Evolutionary conservation across 2,113 vertebrate genomes (phyloP).

Genomic region (Naja naja): DNA sequence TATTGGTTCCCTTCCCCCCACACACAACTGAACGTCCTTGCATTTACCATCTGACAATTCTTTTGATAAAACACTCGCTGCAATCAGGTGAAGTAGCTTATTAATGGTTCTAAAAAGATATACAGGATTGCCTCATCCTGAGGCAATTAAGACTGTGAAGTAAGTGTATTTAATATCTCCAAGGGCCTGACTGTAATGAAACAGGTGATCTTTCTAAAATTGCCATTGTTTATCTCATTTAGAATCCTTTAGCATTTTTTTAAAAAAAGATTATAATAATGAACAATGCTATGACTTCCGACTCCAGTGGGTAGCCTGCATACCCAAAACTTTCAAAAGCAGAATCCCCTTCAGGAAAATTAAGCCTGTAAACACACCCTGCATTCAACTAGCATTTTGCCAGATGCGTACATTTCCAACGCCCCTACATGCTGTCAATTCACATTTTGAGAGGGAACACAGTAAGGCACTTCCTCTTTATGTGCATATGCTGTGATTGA

Average conservation of each 20-base stretch:
- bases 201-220: constrained; percentile 72
- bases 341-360: constrained; percentile 28
- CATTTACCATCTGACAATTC: constrained; percentile 76
- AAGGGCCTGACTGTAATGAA: constrained; percentile 67
- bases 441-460: constrained; percentile 6
- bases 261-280: constrained; percentile 19
- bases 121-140: constrained; percentile 78
- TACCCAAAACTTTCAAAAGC: constrained; percentile 15
- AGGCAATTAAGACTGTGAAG: constrained; percentile 74
- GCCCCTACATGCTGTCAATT: constrained; percentile 18
- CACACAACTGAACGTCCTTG: constrained; percentile 70
- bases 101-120: constrained; percentile 80
- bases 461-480: constrained; percentile 8
- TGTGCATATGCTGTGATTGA: not conserved
- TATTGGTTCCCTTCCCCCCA: constrained; percentile 58
- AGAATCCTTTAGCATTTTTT: constrained; percentile 50
- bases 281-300: constrained; percentile 46
- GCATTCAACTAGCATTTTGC: not conserved
- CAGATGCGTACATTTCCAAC: constrained; percentile 3
- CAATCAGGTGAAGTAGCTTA: constrained; percentile 82
- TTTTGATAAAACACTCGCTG: constrained; percentile 69
- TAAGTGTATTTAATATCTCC: constrained; percentile 73
- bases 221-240: constrained; percentile 62
- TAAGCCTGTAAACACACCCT: constrained; percentile 1
- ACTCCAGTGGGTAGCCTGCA: constrained; percentile 26